phyloP scores from a whole-genome alignment of 2,888 invertebrate species.

The Margaritifera margaritifera region DNA sequence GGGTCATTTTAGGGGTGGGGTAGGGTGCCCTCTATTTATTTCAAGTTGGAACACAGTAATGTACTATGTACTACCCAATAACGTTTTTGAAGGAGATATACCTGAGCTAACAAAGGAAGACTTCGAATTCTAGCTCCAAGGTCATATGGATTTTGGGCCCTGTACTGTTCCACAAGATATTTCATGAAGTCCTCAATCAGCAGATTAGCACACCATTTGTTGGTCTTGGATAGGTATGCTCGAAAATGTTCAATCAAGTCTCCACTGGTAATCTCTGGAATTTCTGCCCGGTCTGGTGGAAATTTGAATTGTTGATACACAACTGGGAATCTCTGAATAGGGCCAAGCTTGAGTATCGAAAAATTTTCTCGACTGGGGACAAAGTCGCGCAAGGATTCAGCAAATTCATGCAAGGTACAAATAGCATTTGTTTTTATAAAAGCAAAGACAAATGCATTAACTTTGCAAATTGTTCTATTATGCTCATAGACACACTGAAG shows the following conservation, averaged over 20 bases:
- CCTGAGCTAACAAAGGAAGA: conserved; percentile 58
- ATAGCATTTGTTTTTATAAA: conserved; percentile 53
- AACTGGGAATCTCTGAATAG: conserved; percentile 55
- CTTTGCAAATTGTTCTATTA: conserved; percentile 36
- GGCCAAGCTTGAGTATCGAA: conserved; percentile 55
- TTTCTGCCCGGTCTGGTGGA: conserved; percentile 48
- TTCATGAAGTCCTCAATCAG: conserved; percentile 55
- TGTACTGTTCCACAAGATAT: conserved; percentile 45
- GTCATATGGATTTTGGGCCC: conserved; percentile 44
- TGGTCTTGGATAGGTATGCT: conserved; percentile 45
- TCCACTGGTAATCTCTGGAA: conserved; percentile 54
- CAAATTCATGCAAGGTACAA: conserved; percentile 59
- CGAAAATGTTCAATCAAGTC: conserved; percentile 50
- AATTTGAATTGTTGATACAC: conserved; percentile 60
- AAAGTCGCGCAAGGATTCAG: conserved; percentile 47
- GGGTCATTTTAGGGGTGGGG: too few relatives aligned
- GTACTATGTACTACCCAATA: too few relatives aligned
- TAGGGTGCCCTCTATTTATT: too few relatives aligned
- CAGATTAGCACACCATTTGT: conserved; percentile 51
- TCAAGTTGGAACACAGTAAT: too few relatives aligned
- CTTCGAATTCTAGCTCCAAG: conserved; percentile 62
- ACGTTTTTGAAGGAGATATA: conserved; percentile 17
- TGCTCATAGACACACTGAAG: conserved; percentile 48
- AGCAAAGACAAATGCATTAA: conserved; percentile 58
- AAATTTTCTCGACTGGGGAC: conserved; percentile 40